Base-by-base conservation (phyloP, 2,888 invertebrate species). In the Euclidia mi region DNA sequence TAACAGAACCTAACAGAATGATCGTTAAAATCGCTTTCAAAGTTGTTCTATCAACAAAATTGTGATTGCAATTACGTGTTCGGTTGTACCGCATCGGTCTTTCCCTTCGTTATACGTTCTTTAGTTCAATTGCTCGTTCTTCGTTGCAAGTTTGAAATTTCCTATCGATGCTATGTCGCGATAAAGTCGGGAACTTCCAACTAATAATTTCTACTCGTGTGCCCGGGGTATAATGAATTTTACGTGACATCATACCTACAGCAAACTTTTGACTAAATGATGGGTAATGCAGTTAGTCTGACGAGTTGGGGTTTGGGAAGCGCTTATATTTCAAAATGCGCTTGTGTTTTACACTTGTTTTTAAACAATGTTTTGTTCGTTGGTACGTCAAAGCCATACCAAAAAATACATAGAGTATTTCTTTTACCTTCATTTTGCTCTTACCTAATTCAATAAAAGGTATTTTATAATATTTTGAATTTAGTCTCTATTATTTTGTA, bases 31-130 rank as follows among this genome's bases (percentile, higher is more conserved):
- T 38, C 25, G n/a, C 20, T 52, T 46, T 17, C 14, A 56, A 62
- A 34, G 46, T 46, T 9, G 47, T 18, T n/a, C 18, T 67, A 65
- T 62, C 61, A 49, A 14, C 18, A 32, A 41, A 42, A 64, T 64
- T 45, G 29, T 45, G 35, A 56, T 66, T 79, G 76, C 78, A 82
- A 85, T 87, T 83, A 84, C 74, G 71, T 63, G 59, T 65, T 77
- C 77, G 81, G 75, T 78, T 76, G 40, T 51, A 60, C 20, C 56
- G 10, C 65, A 60, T 70, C 73, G 76, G 65, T 62, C 66, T 78
- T 73, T 78, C 74, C 73, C 78, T 80, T 72, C 59, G 67, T 76
- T 78, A 74, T 65, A 76, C 67, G 56, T 49, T 42, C 42, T 76
- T 67, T 70, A 46, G 31, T 38, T 46, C 35, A 38, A 18, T 49